These are phyloP conservation scores for Tetramorium simillimum DNA, from an alignment of 1,140 invertebrate genomes.

Conservation along the genomic window DNA sequence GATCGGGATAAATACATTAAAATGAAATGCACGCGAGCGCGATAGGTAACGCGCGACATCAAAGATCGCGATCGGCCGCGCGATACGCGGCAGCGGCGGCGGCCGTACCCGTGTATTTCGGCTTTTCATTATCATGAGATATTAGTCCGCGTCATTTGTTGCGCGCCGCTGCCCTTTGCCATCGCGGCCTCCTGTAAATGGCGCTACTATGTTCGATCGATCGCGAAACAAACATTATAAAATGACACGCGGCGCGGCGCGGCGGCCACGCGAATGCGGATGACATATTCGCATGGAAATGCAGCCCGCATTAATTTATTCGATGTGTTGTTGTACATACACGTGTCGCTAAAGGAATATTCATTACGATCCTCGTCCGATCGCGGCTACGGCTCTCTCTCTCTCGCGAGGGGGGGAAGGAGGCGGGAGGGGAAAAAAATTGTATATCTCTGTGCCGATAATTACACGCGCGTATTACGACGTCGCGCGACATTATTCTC, in stretches of 20 bases:
- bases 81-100: not conserved
- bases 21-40: conserved; percentile 7
- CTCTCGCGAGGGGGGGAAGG: too few species aligned
- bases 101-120: not conserved
- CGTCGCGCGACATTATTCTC: conserved; percentile 2
- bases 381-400: not conserved
- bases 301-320: conserved; percentile 54
- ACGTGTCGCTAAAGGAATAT: conserved; percentile 57
- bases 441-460: not conserved
- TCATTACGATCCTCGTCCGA: conserved; percentile 30
- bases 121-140: conserved; percentile 55
- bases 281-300: conserved; percentile 61
- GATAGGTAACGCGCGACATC: conserved; percentile 10
- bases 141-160: conserved; percentile 54
- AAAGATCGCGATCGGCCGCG: conserved; percentile 33
- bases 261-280: conserved; percentile 50
- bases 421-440: not conserved
- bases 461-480: not conserved
- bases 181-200: conserved; percentile 44
- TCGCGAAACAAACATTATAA: conserved; percentile 63
- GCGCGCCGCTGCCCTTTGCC: conserved; percentile 45
- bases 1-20: conserved; percentile 33
- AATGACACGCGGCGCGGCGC: conserved; percentile 46
- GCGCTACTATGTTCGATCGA: conserved; percentile 53
- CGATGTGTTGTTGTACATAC: conserved; percentile 29